phyloP scores from a whole-genome alignment of 1,140 invertebrate genomes.

The Zeugodacus cucurbitae region DNA sequence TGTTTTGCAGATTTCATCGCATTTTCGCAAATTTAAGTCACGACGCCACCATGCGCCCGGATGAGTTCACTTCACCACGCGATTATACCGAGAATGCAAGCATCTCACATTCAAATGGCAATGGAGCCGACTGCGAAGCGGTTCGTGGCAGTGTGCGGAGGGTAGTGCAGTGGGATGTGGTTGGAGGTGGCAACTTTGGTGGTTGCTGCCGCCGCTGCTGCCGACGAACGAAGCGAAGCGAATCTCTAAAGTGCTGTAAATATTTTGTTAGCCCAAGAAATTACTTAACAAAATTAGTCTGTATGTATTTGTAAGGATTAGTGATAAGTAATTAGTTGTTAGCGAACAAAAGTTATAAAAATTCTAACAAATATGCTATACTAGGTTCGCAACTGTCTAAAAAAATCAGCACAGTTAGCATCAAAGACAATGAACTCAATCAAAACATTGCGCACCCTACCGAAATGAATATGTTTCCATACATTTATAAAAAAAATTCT shows the following conservation, averaged over 20 bases:
- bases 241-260: conserved; percentile 7
- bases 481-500: too few species aligned
- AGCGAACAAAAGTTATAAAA: background rate
- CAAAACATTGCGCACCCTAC: too few species aligned
- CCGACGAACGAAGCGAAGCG: background rate
- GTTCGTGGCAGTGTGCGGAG: background rate
- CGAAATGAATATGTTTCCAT: too few species aligned
- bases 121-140: background rate
- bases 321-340: conserved; percentile 23
- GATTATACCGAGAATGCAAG: background rate
- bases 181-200: background rate
- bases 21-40: conserved; percentile 37
- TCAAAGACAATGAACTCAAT: too few species aligned
- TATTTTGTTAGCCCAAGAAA: conserved; percentile 17
- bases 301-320: background rate
- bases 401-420: too few species aligned
- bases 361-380: background rate
- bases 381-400: background rate
- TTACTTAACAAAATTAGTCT: conserved; percentile 23
- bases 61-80: conserved; percentile 20
- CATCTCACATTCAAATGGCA: background rate
- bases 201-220: background rate
- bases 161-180: background rate
- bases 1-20: conserved; percentile 27
- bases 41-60: background rate